A percentile compares a stretch with the other conserved stretches of the same genome.
Conservation (phyloP, 1,140 invertebrate species). For the Drosophila ironensis region DNA sequence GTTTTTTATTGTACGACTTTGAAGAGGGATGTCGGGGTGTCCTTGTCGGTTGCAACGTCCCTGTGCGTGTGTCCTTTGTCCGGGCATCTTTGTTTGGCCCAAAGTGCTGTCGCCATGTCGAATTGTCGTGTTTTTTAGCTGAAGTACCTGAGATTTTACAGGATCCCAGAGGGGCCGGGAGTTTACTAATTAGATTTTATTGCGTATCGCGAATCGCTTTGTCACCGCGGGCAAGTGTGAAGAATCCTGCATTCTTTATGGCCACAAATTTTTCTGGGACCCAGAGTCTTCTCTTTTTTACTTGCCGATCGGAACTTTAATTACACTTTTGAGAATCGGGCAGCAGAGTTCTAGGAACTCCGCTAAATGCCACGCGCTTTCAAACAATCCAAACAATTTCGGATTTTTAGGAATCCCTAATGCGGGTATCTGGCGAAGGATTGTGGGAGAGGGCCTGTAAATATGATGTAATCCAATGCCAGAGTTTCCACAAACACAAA, state of each 20-base stretch:
- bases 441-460: conserved; percentile 54
- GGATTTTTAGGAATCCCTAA: not conserved
- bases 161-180: conserved; percentile 20
- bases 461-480: conserved; percentile 65
- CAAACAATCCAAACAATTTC: conserved; percentile 13
- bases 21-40: conserved; percentile 42
- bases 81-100: conserved; percentile 67
- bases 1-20: conserved; percentile 22
- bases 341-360: not conserved
- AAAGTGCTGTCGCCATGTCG: conserved; percentile 74
- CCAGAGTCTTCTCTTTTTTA: conserved; percentile 8
- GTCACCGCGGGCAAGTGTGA: conserved; percentile 60
- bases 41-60: conserved; percentile 33
- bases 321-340: not conserved
- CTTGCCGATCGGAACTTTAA: conserved; percentile 9
- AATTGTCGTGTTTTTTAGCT: conserved; percentile 53
- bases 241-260: conserved; percentile 26
- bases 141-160: conserved; percentile 74
- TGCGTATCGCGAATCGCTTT: conserved; percentile 68
- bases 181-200: conserved; percentile 77
- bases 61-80: conserved; percentile 69
- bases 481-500: conserved; percentile 52
- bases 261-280: conserved; percentile 39
- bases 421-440: conserved; percentile 32
- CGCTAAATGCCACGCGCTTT: conserved; percentile 51